Percentiles rank a stretch among this genome's conserved stretches.
Conservation (phyloP, 2,113 vertebrate genomes). For the Numida meleagris region DNA sequence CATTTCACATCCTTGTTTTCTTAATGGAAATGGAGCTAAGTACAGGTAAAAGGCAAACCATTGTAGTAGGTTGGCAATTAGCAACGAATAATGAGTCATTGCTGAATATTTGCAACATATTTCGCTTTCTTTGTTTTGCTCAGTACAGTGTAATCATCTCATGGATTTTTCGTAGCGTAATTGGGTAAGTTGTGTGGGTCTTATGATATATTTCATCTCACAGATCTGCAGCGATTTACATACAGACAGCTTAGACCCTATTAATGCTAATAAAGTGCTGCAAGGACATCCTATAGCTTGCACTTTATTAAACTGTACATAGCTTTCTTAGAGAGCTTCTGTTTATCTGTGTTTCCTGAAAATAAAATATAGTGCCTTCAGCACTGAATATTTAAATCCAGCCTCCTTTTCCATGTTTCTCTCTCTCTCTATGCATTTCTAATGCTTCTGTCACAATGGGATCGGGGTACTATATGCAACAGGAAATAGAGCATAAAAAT, state of each 20-base stretch:
- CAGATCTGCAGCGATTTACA: slow-evolving; percentile 50
- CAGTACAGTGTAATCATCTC: background rate
- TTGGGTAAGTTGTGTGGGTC: background rate
- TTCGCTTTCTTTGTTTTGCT: background rate
- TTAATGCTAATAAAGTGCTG: slow-evolving; percentile 41
- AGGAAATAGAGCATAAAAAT: slow-evolving; percentile 61
- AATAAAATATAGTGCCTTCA: slow-evolving; percentile 56
- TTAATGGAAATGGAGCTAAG: background rate
- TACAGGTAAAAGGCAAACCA: background rate
- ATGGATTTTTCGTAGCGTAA: background rate
- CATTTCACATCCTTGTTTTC: background rate
- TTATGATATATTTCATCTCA: background rate
- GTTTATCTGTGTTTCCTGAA: slow-evolving; percentile 42
- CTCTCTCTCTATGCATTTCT: slow-evolving; percentile 58
- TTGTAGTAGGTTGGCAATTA: background rate
- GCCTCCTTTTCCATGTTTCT: slow-evolving; percentile 13
- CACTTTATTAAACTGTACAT: slow-evolving; percentile 37
- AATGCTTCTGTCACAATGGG: slow-evolving; percentile 48
- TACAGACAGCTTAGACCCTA: slow-evolving; percentile 57
- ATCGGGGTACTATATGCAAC: slow-evolving; percentile 37
- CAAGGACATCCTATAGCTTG: background rate
- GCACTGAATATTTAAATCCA: slow-evolving; percentile 65
- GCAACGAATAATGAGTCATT: background rate
- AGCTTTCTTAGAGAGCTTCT: slow-evolving; percentile 40
- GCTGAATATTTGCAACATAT: background rate